Percentiles rank a stretch among this genome's conserved stretches.
These are phyloP conservation scores for Augiades crinisus DNA, from an alignment of 2,888 invertebrate genomes.

Conservation along the genomic window DNA sequence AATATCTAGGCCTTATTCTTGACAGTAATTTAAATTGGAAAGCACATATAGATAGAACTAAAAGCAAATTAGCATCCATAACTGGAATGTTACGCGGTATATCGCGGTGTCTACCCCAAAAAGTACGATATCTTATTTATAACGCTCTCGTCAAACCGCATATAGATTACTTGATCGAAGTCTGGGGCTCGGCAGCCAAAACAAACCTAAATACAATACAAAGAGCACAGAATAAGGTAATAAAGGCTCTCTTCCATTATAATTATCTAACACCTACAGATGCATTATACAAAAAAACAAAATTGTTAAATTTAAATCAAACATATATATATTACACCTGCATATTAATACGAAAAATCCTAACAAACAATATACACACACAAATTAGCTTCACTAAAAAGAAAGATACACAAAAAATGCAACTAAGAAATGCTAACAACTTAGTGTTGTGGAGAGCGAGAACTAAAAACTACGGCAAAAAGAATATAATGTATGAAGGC, in stretches of 20 bases:
- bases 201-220: neutral
- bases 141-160: slow-evolving; percentile 2
- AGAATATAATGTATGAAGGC: slow-evolving; percentile 1
- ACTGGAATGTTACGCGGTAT: neutral
- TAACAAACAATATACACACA: neutral
- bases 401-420: neutral
- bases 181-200: slow-evolving; percentile 1
- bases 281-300: neutral
- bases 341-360: neutral
- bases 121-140: neutral
- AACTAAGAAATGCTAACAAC: slow-evolving; percentile 6
- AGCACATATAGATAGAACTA: neutral
- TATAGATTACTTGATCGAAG: slow-evolving; percentile 1
- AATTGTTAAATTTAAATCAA: neutral
- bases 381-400: slow-evolving; percentile 2
- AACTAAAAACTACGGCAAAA: slow-evolving; percentile 1
- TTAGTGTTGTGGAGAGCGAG: neutral
- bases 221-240: slow-evolving; percentile 2
- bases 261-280: neutral
- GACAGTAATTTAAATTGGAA: neutral
- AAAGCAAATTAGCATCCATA: neutral
- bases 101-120: neutral
- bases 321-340: neutral
- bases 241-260: neutral
- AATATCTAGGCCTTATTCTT: slow-evolving; percentile 7